Evolutionary conservation across 2,888 invertebrate genomes (phyloP).

Genomic region (Ellobium chinense): DNA sequence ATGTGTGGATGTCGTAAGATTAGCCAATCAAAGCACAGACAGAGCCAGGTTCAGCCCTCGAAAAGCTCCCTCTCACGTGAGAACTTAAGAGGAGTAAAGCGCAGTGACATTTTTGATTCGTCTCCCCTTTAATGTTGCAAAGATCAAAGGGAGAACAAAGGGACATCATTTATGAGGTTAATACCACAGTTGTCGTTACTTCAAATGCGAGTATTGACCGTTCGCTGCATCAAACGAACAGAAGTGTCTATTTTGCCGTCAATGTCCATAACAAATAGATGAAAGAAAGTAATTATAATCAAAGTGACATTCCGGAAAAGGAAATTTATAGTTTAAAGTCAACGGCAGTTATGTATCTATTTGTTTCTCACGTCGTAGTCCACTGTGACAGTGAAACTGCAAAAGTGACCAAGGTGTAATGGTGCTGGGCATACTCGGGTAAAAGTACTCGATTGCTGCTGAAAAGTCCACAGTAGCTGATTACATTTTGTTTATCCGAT

Average conservation of each 20-base stretch:
- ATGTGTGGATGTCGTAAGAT: background rate
- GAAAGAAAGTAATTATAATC: too few species aligned
- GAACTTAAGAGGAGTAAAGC: background rate
- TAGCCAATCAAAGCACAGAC: slow-evolving; percentile 1
- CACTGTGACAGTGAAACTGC: too few species aligned
- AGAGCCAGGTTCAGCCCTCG: background rate
- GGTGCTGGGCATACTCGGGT: too few species aligned
- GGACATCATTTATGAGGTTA: background rate
- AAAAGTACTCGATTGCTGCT: too few species aligned
- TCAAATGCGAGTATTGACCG: background rate
- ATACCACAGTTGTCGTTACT: slow-evolving; percentile 8
- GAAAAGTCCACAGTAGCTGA: too few species aligned
- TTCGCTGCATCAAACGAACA: background rate
- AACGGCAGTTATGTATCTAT: too few species aligned
- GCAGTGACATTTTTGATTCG: background rate
- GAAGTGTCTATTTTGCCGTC: background rate
- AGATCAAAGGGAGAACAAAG: slow-evolving; percentile 23
- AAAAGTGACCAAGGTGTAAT: too few species aligned
- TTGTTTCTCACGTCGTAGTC: too few species aligned
- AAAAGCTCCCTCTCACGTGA: background rate
- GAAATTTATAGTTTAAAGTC: too few species aligned
- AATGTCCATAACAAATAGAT: too few species aligned
- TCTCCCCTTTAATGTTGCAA: background rate
- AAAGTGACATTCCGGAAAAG: too few species aligned
- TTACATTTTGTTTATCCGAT: too few species aligned